Evolutionary conservation across 2,888 invertebrate genomes (phyloP), one percentile per base, ranked within the genome.

Genomic region (Eupsilia transversa): DNA sequence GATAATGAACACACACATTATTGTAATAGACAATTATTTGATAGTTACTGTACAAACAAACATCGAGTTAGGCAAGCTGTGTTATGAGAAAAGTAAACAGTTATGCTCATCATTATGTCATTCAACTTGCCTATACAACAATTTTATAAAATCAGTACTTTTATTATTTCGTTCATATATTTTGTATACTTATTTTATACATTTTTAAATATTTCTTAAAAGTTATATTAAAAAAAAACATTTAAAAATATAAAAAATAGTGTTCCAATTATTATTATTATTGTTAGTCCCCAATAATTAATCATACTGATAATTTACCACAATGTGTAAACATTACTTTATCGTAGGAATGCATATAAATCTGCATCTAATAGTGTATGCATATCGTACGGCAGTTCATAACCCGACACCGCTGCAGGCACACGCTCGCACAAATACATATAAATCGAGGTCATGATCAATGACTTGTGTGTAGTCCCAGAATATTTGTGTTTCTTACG

Each of bases 401-500:
- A 81, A 77, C 87, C 83, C 84, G 87, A 79, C 87, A 88, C 85
- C 89, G 90, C 80, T 80, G 83, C 72, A 83, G 83, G 71, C 86
- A 88, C 92, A 92, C 92, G 92, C 73, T 67, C 71, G 80, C 70
- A 73, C 74, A 73, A 73, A 75, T 86, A 88, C 75, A 85, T 87
- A 88, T 87, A 89, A 88, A 91, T 91, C 92, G 92, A 93, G 96
- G 95, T 94, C 94, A 95, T 90, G 93, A 90, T 92, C 94, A 94
- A 91, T 93, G 92, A 87, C 90, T 88, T 86, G 72, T 74, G 87
- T 89, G 86, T 87, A 91, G 91, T 93, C 94, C 93, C 88, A 89
- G 91, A 93, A 94, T 95, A 96, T 95, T 95, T 95, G 86, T 90
- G 91, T 86, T 89, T 91, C 92, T 96, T 94, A 94, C 95, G 95